Percentiles rank a stretch among this genome's conserved stretches.
Evolutionary conservation across 2,797 vertebrate species (phyloP).

Genomic region (Gymnothorax reevesii): DNA sequence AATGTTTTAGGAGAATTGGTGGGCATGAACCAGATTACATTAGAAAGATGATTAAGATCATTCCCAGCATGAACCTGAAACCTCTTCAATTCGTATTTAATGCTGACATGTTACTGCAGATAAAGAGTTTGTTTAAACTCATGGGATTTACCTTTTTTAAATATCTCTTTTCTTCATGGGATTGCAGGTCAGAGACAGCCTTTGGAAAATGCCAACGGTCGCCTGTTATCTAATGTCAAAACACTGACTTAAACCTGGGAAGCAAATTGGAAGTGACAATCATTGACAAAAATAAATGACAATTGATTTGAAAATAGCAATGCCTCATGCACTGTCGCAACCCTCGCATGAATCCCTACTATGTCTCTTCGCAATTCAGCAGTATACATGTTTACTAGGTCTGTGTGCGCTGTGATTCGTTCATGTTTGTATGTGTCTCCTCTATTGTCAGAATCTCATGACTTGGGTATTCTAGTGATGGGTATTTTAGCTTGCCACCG

Average conservation of each 20-base stretch:
- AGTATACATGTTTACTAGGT: no score
- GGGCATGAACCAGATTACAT: neutral
- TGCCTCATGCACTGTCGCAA: neutral
- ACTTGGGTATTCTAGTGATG: no score
- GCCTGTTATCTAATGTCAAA: neutral
- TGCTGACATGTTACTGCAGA: neutral
- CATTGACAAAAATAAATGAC: neutral
- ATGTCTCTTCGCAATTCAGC: no score
- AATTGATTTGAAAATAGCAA: neutral
- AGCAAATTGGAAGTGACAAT: slow-evolving; percentile 6
- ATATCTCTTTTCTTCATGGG: neutral
- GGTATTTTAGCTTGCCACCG: no score
- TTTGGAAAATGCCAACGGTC: slow-evolving; percentile 1
- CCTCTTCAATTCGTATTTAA: neutral
- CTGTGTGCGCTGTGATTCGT: neutral
- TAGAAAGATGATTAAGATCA: neutral
- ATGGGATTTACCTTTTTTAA: neutral
- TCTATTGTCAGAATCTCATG: no score
- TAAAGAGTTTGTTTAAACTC: neutral
- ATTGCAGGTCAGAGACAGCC: neutral
- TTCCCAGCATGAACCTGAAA: neutral
- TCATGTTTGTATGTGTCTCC: neutral
- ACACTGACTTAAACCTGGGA: neutral
- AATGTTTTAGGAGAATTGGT: neutral
- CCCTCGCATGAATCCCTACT: no score